phyloP scores from a whole-genome alignment of 2,797 vertebrate genomes.

The Trachurus trachurus region DNA sequence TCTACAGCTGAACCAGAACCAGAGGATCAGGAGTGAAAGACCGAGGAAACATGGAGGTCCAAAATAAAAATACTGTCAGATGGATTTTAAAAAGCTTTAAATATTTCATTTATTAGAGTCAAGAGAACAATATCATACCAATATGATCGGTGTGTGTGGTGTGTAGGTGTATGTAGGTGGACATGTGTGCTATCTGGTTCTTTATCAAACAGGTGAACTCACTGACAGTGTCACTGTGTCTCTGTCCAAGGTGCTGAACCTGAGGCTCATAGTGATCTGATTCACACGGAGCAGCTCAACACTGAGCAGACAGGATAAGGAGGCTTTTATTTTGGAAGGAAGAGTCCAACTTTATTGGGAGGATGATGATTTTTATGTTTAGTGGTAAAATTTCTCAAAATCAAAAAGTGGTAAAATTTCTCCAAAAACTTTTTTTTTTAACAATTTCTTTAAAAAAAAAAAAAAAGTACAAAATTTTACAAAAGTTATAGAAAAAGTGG shows the following conservation, averaged over 20 bases:
- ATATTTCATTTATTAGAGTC: not conserved
- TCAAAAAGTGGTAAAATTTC: too few species aligned
- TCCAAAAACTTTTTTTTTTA: too few species aligned
- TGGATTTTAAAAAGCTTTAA: not conserved
- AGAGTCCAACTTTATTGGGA: not conserved
- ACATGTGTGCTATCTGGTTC: constrained; percentile 43
- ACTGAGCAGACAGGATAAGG: not conserved
- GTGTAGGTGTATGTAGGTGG: not conserved
- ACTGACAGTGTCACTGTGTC: constrained; percentile 49
- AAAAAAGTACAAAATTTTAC: too few species aligned
- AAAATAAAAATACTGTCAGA: not conserved
- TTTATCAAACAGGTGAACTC: constrained; percentile 66
- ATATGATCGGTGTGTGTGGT: not conserved
- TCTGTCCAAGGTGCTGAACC: constrained; percentile 72
- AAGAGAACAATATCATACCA: not conserved
- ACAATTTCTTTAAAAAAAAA: too few species aligned
- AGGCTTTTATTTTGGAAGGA: not conserved
- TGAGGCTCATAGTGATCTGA: constrained; percentile 36
- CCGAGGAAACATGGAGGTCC: not conserved
- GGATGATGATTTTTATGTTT: too few species aligned
- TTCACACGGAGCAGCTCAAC: constrained; percentile 7
- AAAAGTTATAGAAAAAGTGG: too few species aligned
- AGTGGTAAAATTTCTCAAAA: too few species aligned
- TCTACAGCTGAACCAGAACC: not conserved
- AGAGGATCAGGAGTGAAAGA: not conserved